Percentiles rank a stretch among this genome's conserved stretches.
phyloP scores from a whole-genome alignment of 2,888 invertebrate species.

The Drosophila recens region DNA sequence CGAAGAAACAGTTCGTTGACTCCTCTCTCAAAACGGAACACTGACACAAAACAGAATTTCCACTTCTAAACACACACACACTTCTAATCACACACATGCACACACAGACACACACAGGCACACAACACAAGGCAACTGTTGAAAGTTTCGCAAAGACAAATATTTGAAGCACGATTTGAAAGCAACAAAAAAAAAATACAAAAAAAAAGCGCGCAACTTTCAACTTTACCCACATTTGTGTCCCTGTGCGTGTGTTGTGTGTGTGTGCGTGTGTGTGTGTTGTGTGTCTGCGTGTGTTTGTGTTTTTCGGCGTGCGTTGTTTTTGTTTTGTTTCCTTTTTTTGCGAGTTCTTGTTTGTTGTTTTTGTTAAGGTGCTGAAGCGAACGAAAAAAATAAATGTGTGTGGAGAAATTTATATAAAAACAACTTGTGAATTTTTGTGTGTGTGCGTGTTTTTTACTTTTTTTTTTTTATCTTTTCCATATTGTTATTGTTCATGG shows the following conservation, averaged over 20 bases:
- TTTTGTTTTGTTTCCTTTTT: conserved; percentile 18
- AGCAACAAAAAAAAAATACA: conserved; percentile 4
- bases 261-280: conserved; percentile 9
- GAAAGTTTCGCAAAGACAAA: conserved; percentile 43
- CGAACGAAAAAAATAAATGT: background rate
- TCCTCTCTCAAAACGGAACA: background rate
- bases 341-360: conserved; percentile 28
- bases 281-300: no score
- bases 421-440: conserved; percentile 5
- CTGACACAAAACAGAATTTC: background rate
- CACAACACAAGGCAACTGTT: conserved; percentile 16
- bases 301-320: conserved; percentile 17
- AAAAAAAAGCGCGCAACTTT: conserved; percentile 46
- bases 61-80: background rate
- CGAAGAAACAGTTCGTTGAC: conserved; percentile 61
- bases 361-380: conserved; percentile 50
- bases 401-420: background rate
- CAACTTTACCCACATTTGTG: conserved; percentile 29
- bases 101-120: background rate
- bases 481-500: conserved; percentile 28
- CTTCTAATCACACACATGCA: background rate
- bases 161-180: conserved; percentile 27
- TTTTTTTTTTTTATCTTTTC: conserved; percentile 30
- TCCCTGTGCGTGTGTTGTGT: background rate
- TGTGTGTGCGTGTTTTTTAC: background rate